A percentile compares a stretch with the other conserved stretches of the same genome.
Conservation (phyloP, 2,888 invertebrate genomes). For the Nebria brevicollis region DNA sequence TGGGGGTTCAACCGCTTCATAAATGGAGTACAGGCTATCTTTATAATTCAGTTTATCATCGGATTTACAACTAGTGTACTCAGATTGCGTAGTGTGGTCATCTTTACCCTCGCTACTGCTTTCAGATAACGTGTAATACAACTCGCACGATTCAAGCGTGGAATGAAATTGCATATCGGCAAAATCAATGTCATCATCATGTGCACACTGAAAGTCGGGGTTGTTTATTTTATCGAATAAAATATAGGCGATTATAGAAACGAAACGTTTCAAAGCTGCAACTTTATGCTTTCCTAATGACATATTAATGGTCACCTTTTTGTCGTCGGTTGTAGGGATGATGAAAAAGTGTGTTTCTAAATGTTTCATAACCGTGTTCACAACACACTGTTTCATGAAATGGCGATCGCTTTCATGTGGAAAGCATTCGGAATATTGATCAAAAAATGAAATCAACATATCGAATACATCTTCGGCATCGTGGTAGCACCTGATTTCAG, state of each 20-base stretch:
- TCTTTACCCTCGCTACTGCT: slow-evolving; percentile 25
- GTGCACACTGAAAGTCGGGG: slow-evolving; percentile 43
- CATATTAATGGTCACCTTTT: slow-evolving; percentile 9
- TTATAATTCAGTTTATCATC: neutral
- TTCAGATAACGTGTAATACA: slow-evolving; percentile 36
- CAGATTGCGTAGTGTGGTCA: neutral
- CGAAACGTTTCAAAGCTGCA: slow-evolving; percentile 7
- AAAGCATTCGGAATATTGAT: slow-evolving; percentile 25
- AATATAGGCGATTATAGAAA: slow-evolving; percentile 29
- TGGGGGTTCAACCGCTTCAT: neutral
- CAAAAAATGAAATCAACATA: slow-evolving; percentile 22
- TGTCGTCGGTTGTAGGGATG: slow-evolving; percentile 17
- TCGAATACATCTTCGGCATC: slow-evolving; percentile 33
- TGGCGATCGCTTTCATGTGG: slow-evolving; percentile 11
- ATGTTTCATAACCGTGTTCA: slow-evolving; percentile 21
- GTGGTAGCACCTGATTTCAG: slow-evolving; percentile 38
- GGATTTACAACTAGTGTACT: neutral
- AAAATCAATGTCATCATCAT: slow-evolving; percentile 29
- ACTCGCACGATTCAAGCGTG: slow-evolving; percentile 18
- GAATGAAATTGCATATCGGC: slow-evolving; percentile 19
- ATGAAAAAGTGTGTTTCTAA: slow-evolving; percentile 32
- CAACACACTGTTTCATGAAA: slow-evolving; percentile 24
- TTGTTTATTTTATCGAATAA: slow-evolving; percentile 42
- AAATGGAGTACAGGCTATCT: neutral
- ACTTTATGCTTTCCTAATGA: slow-evolving; percentile 25